Conservation (phyloP, 2,113 vertebrate genomes). For the Neolamprologus toae region DNA sequence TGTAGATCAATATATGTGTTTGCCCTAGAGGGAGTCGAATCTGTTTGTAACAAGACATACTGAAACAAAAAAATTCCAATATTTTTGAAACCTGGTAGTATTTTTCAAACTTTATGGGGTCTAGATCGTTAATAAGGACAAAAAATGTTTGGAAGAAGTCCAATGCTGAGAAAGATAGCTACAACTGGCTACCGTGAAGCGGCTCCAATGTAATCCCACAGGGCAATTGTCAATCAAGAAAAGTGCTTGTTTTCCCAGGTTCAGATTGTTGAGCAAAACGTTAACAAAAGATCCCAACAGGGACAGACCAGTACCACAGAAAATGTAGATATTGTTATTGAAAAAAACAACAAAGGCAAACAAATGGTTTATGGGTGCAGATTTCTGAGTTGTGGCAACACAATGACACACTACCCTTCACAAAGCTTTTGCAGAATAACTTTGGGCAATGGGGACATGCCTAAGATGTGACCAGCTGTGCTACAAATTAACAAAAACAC, state of each 20-base stretch:
- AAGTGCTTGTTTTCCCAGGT: background rate
- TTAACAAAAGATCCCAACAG: background rate
- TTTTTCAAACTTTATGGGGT: background rate
- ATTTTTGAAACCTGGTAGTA: background rate
- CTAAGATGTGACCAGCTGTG: background rate
- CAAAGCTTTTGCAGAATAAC: background rate
- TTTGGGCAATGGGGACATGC: background rate
- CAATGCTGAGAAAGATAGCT: background rate
- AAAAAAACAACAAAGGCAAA: background rate
- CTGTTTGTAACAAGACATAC: slow-evolving; percentile 45
- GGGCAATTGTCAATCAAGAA: background rate
- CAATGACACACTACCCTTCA: background rate
- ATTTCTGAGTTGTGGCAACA: background rate
- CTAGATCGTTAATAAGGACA: background rate
- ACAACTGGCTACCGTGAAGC: background rate
- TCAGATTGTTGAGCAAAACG: background rate
- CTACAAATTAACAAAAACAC: background rate
- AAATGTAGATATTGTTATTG: background rate
- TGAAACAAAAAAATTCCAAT: background rate
- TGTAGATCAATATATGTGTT: slow-evolving; percentile 56
- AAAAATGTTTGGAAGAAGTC: background rate
- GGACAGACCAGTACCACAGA: background rate
- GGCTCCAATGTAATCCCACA: background rate
- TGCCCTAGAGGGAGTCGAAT: slow-evolving; percentile 48
- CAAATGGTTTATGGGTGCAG: background rate